Evolutionary conservation across 1,140 invertebrate species (phyloP).

Genomic region (Pogonus chalceus): DNA sequence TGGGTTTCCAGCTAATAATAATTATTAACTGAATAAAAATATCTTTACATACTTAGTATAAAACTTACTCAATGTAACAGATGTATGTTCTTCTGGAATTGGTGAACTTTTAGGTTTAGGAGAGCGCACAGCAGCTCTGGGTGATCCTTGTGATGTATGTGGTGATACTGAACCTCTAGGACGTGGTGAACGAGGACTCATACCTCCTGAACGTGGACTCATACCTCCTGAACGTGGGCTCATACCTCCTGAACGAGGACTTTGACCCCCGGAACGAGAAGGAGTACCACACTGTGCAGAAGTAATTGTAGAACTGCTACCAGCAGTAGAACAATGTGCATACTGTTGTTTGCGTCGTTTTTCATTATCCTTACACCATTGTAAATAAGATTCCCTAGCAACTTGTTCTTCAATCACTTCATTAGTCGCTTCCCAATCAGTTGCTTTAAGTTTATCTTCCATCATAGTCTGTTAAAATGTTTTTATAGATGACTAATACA

Average conservation of each 20-base stretch:
- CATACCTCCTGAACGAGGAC: neutral
- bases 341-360: constrained; percentile 16
- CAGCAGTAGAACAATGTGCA: neutral
- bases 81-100: neutral
- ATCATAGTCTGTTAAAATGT: constrained; percentile 70
- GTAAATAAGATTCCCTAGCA: constrained; percentile 79
- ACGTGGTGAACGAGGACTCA: neutral
- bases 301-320: constrained; percentile 32
- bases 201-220: neutral
- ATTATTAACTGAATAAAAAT: too few relatives aligned
- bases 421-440: constrained; percentile 90
- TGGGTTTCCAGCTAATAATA: neutral
- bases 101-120: neutral
- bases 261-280: neutral
- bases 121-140: neutral
- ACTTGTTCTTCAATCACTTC: constrained; percentile 87
- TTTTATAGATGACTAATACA: too few relatives aligned
- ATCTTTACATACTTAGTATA: too few relatives aligned
- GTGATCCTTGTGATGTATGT: neutral
- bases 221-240: neutral
- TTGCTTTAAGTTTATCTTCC: constrained; percentile 83
- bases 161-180: neutral
- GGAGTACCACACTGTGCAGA: constrained; percentile 20
- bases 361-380: constrained; percentile 44
- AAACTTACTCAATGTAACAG: neutral